A percentile compares a stretch with the other conserved stretches of the same genome.
These are phyloP conservation scores for Ditylenchus weischeri DNA, from an alignment of 2,888 invertebrate species.

Conservation along the genomic window DNA sequence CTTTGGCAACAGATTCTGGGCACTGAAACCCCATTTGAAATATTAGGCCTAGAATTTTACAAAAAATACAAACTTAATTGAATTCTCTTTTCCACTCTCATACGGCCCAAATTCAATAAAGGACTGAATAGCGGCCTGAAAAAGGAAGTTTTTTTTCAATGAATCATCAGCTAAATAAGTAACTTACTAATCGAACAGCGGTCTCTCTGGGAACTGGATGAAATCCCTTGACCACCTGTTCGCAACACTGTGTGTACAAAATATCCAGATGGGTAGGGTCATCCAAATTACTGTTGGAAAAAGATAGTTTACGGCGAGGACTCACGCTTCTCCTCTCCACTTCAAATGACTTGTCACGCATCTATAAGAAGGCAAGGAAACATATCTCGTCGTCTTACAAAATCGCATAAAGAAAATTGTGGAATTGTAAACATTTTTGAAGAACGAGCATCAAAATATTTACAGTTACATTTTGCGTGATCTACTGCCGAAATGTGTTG, in stretches of 20 bases:
- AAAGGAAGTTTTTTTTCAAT: neutral
- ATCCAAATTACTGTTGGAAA: slow-evolving; percentile 98
- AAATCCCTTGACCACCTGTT: slow-evolving; percentile 85
- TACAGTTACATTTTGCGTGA: too few relatives aligned
- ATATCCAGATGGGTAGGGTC: slow-evolving; percentile 89
- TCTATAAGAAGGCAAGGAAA: too few relatives aligned
- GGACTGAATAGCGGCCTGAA: slow-evolving; percentile 84
- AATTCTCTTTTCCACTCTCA: slow-evolving; percentile 58
- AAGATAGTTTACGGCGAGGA: slow-evolving; percentile 90
- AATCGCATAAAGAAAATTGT: too few relatives aligned
- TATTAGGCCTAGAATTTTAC: neutral
- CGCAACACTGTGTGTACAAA: slow-evolving; percentile 93
- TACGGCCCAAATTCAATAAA: slow-evolving; percentile 97
- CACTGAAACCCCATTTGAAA: slow-evolving; percentile 64
- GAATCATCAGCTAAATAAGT: neutral
- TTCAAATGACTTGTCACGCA: too few relatives aligned
- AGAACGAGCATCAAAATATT: too few relatives aligned
- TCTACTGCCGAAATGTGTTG: too few relatives aligned
- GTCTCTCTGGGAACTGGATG: slow-evolving; percentile 95
- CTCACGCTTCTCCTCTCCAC: slow-evolving; percentile 65
- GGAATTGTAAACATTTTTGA: too few relatives aligned
- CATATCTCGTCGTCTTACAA: too few relatives aligned
- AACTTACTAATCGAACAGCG: slow-evolving; percentile 73
- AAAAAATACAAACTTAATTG: slow-evolving; percentile 40
- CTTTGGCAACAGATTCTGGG: slow-evolving; percentile 92